Conservation (phyloP, 2,888 invertebrate genomes). For the Uloborus plumipes region DNA sequence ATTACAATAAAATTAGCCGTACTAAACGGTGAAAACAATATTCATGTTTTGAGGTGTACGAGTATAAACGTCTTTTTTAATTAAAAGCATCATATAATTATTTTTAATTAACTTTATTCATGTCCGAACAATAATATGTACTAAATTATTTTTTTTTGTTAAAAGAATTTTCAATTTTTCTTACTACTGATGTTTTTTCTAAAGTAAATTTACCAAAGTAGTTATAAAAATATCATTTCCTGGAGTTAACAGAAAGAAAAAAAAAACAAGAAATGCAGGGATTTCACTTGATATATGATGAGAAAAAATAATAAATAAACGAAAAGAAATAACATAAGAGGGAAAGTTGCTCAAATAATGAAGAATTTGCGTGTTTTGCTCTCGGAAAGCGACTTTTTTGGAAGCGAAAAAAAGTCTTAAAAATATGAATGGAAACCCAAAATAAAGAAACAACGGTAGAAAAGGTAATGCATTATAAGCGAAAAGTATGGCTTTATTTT, state of each 20-base stretch:
- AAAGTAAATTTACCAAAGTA: background rate
- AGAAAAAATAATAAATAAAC: background rate
- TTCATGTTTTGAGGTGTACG: too few relatives aligned
- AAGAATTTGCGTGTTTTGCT: conserved; percentile 1
- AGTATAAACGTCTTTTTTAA: too few relatives aligned
- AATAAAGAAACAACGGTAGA: background rate
- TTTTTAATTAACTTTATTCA: too few relatives aligned
- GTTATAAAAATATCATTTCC: background rate
- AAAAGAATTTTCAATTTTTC: too few relatives aligned
- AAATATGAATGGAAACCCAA: background rate
- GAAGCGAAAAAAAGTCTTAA: too few relatives aligned
- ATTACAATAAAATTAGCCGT: too few relatives aligned
- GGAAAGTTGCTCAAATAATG: background rate
- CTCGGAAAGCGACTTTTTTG: background rate
- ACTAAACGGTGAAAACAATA: too few relatives aligned
- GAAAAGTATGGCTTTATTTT: conserved; percentile 17
- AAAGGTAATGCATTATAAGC: background rate
- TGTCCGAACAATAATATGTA: too few relatives aligned
- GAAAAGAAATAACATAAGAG: background rate
- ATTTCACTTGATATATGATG: background rate
- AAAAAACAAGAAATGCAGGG: background rate
- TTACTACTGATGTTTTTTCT: too few relatives aligned
- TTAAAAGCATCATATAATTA: too few relatives aligned
- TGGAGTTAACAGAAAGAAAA: background rate
- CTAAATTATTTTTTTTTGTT: too few relatives aligned